Evolutionary conservation across 2,888 invertebrate genomes (phyloP), one percentile per base, ranked within the genome.

Genomic region (Eristalis intricaria): DNA sequence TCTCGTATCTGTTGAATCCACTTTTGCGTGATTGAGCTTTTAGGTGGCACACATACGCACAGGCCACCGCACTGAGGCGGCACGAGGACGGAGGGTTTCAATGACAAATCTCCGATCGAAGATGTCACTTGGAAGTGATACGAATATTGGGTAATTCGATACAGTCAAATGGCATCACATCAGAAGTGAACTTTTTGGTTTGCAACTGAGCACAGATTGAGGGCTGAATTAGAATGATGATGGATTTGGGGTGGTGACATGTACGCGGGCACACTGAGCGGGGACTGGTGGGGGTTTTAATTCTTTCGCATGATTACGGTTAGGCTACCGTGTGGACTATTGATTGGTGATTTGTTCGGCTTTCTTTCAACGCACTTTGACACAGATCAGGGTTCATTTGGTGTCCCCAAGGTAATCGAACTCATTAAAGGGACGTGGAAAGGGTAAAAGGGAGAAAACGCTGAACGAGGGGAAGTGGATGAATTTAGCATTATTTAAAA

Each of bases 91-190:
- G 35, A 50, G 40, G 77, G 58, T 50, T 64, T 86, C 75, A 79
- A 56, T 79, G 86, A 86, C 78, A 79, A 86, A 83, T 83, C 43
- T 43, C 74, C 83, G 70, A 77, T 78, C 70, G 66, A 63, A 83
- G 75, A 86, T 86, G 83, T 86, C 86, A 83, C 78, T 83, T 78
- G 83, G 83, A 86, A 86, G 74, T 78, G 83, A 84, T 84, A 87
- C 75, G 73, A 87, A 87, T 80, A 76, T 80, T 84, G 68, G 75
- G 73, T 87, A 84, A 87, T 84, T 80, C 76, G 79, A 87, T 84
- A 84, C 80, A 84, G 87, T 79, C 73, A 80, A 84, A 77, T 80
- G 84, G 74, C 84, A 87, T 87, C 76, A 87, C 74, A 79, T 87
- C 73, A 73, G 75, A 84, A 71, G 75, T 82, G 70, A 83, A 83